Conservation (phyloP, 2,797 vertebrate genomes). For the Microtus obscurus region DNA sequence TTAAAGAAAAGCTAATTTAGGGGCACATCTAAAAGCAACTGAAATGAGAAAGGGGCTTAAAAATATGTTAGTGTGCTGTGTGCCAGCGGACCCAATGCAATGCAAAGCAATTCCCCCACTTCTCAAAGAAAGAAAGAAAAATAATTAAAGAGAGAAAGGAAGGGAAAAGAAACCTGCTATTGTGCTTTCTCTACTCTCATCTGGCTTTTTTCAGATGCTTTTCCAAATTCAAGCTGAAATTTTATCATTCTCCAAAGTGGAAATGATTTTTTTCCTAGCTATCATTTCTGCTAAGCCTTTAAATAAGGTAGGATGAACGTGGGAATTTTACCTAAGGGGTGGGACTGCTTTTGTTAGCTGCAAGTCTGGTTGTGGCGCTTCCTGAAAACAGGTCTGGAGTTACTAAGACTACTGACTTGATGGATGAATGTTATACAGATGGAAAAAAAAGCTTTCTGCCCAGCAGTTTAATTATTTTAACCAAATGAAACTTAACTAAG, state of each 20-base stretch:
- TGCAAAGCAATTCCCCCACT: constrained; percentile 4
- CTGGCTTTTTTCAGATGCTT: constrained; percentile 30
- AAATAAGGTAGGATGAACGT: constrained; percentile 36
- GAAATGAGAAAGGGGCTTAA: constrained; percentile 68
- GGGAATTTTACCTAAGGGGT: constrained; percentile 19
- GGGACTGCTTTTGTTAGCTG: constrained; percentile 40
- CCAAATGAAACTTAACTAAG: constrained; percentile 20
- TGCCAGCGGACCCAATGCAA: constrained; percentile 66
- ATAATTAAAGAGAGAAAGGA: constrained; percentile 52
- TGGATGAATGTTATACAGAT: constrained; percentile 59
- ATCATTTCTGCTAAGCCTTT: constrained; percentile 54
- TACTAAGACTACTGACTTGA: constrained; percentile 60
- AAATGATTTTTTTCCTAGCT: constrained; percentile 59
- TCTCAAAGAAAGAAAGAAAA: not conserved
- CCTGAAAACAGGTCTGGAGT: constrained; percentile 61
- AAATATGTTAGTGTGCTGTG: constrained; percentile 54
- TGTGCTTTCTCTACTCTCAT: not conserved
- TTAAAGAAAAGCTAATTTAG: constrained; percentile 80
- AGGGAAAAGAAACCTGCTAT: constrained; percentile 15
- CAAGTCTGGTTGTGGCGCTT: constrained; percentile 5
- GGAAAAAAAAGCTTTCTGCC: not conserved
- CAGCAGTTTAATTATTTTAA: constrained; percentile 46
- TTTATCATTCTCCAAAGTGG: constrained; percentile 48
- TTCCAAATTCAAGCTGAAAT: constrained; percentile 66
- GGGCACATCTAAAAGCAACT: constrained; percentile 81